Percentiles rank a stretch among this genome's conserved stretches.
Evolutionary conservation across 2,797 vertebrate species (phyloP).

Genomic region (Setipinna tenuifilis): DNA sequence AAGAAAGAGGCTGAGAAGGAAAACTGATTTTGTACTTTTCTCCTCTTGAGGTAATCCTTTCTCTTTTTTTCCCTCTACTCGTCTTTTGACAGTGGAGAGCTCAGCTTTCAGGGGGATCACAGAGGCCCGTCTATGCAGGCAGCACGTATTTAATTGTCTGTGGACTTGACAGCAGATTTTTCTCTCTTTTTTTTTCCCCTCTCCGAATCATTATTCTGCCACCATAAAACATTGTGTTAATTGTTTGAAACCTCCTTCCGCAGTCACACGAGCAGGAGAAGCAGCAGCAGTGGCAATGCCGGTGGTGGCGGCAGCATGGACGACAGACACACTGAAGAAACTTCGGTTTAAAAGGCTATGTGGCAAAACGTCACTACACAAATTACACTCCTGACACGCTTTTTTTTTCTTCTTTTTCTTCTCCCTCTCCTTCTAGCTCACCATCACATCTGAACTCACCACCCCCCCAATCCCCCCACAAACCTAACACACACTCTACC

Average conservation of each 20-base stretch:
- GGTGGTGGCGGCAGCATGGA: background rate
- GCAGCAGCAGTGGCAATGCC: background rate
- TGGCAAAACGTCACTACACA: background rate
- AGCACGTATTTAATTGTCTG: slow-evolving; percentile 58
- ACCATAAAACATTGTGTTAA: background rate
- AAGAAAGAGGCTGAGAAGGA: slow-evolving; percentile 34
- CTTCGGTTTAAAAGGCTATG: background rate
- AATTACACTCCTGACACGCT: background rate
- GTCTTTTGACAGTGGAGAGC: slow-evolving; percentile 66
- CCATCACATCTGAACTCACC: too few species aligned
- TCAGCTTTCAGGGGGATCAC: slow-evolving; percentile 71
- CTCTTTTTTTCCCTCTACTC: slow-evolving; percentile 60
- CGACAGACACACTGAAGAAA: background rate
- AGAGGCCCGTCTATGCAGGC: slow-evolving; percentile 63
- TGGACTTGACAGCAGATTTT: background rate
- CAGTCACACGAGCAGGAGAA: background rate
- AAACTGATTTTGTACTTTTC: slow-evolving; percentile 62
- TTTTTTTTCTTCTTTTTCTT: background rate
- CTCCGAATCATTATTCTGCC: background rate
- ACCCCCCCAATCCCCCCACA: too few species aligned
- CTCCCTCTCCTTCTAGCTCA: too few species aligned
- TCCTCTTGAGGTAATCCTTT: slow-evolving; percentile 55
- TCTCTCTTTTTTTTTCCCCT: background rate
- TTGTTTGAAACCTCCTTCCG: background rate
- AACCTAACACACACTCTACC: too few species aligned